These are phyloP conservation scores for Leontopithecus rosalia DNA, from an alignment of 2,797 vertebrate species.

Conservation along the genomic window DNA sequence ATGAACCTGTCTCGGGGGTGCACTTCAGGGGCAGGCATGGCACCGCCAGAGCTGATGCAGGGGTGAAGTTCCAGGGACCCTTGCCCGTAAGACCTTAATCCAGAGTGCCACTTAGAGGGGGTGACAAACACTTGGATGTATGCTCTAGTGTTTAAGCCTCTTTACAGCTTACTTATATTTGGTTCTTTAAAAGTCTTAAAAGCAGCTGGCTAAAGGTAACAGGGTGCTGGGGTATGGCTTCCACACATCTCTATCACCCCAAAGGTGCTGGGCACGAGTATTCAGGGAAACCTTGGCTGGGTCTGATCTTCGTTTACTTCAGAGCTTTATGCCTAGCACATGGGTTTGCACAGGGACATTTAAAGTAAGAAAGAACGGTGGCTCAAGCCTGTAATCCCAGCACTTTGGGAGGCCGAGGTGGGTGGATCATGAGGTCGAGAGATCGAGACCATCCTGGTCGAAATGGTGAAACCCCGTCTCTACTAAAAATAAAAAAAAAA, in stretches of 20 bases:
- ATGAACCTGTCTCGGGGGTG: neutral
- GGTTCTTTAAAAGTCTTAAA: neutral
- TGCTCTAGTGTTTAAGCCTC: neutral
- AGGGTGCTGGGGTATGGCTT: neutral
- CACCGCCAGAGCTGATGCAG: neutral
- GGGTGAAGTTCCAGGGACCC: neutral
- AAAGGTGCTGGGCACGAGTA: neutral
- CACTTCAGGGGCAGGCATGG: neutral
- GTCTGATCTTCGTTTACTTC: neutral
- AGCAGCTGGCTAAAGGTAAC: neutral
- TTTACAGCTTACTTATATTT: neutral
- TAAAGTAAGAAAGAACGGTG: neutral
- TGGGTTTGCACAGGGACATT: neutral
- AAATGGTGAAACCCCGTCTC: no score
- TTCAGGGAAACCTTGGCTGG: neutral
- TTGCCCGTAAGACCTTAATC: neutral
- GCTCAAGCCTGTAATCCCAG: no score
- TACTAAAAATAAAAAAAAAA: no score
- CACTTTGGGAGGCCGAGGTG: no score
- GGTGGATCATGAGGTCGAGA: no score
- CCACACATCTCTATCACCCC: neutral
- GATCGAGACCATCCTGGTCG: no score
- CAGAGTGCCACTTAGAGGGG: neutral
- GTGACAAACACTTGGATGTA: fast-evolving
- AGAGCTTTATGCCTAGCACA: neutral